These are phyloP conservation scores for Coleophora deauratella DNA, from an alignment of 2,888 invertebrate genomes.

Conservation along the genomic window DNA sequence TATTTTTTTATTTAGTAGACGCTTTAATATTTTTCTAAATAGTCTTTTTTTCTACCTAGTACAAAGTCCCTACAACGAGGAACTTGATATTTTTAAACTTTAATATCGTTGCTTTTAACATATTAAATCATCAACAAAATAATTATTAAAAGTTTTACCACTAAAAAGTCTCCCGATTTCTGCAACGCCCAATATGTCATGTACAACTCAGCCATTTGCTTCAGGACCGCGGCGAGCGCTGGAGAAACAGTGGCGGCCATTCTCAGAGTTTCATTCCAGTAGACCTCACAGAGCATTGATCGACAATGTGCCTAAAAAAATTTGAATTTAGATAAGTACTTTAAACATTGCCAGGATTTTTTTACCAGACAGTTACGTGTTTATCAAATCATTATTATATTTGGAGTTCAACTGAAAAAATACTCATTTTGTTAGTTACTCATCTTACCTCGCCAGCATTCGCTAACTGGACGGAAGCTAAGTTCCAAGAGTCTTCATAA, in stretches of 20 bases:
- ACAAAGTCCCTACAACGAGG: no score
- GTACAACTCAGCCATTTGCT: conserved; percentile 84
- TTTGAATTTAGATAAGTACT: background rate
- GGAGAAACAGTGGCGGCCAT: conserved; percentile 68
- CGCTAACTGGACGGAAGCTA: conserved; percentile 85
- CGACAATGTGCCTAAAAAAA: conserved; percentile 85
- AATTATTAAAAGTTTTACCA: conserved; percentile 63
- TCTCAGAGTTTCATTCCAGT: conserved; percentile 71
- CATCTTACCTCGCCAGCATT: conserved; percentile 86
- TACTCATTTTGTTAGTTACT: no score
- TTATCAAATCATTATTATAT: no score
- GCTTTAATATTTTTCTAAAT: no score
- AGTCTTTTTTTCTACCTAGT: no score
- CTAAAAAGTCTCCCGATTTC: conserved; percentile 83
- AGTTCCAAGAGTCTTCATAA: conserved; percentile 89
- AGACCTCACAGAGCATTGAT: conserved; percentile 84
- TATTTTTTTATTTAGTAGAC: no score
- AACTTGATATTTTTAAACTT: no score
- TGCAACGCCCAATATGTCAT: conserved; percentile 82
- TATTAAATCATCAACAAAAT: no score
- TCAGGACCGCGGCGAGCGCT: conserved; percentile 76
- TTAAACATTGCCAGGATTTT: background rate
- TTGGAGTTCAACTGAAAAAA: no score
- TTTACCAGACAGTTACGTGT: no score
- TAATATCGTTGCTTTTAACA: no score